Conservation (phyloP, 2,797 vertebrate species). For the Caiman crocodilus region DNA sequence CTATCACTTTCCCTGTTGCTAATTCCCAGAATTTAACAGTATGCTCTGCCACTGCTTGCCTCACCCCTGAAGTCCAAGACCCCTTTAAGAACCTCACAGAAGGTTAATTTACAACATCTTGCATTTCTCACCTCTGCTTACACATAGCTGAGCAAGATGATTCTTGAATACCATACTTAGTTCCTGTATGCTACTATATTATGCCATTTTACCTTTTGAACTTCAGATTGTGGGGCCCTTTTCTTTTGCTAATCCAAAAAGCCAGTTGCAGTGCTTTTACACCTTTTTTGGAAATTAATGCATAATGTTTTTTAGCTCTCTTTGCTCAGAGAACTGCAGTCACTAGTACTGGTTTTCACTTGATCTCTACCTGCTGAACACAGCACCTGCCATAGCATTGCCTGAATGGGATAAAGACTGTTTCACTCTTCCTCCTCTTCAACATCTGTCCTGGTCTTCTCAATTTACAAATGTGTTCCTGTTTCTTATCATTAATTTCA, state of each 20-base stretch:
- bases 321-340: background rate
- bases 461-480: background rate
- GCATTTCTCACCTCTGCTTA: background rate
- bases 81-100: too few relatives aligned
- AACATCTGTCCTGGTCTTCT: background rate
- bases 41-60: too few relatives aligned
- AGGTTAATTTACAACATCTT: background rate
- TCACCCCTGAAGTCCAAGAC: too few relatives aligned
- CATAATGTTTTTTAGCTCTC: too few relatives aligned
- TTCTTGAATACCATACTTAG: background rate
- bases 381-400: too few relatives aligned
- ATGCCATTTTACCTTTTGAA: background rate
- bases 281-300: too few relatives aligned
- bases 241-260: background rate
- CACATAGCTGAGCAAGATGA: background rate
- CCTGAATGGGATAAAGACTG: too few relatives aligned
- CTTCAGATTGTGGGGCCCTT: background rate
- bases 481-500: background rate
- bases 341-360: background rate
- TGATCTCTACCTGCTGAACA: background rate
- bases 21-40: too few relatives aligned
- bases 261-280: too few relatives aligned
- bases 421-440: background rate
- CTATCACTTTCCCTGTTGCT: too few relatives aligned
- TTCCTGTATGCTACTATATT: background rate